Percentiles rank a stretch among this genome's conserved stretches.
Evolutionary conservation across 2,888 invertebrate species (phyloP).

Genomic region (Drosophila putrida): DNA sequence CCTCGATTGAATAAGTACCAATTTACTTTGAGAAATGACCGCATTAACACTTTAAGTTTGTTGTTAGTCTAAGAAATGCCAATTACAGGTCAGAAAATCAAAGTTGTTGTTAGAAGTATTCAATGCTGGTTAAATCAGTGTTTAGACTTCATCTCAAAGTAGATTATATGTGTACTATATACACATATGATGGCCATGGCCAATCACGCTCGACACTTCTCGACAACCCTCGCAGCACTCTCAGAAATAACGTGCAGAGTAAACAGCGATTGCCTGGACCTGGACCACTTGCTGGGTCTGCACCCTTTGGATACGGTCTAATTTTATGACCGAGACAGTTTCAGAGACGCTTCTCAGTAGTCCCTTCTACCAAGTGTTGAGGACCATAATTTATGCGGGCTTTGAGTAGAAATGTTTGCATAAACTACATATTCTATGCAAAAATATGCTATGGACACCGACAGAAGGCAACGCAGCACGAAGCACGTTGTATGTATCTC

Average conservation of each 20-base stretch:
- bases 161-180: slow-evolving; percentile 6
- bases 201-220: slow-evolving; percentile 15
- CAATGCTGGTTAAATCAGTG: slow-evolving; percentile 6
- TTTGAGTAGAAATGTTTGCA: slow-evolving; percentile 76
- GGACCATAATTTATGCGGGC: slow-evolving; percentile 73
- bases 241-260: slow-evolving; percentile 71
- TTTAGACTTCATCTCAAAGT: slow-evolving; percentile 6
- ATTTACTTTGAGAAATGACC: not conserved
- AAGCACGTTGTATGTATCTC: slow-evolving; percentile 13
- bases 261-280: slow-evolving; percentile 55
- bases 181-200: slow-evolving; percentile 1
- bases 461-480: slow-evolving; percentile 21
- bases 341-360: slow-evolving; percentile 22
- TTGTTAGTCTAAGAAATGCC: not conserved
- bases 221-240: slow-evolving; percentile 11
- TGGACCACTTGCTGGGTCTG: slow-evolving; percentile 51
- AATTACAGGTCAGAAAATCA: not conserved
- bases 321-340: slow-evolving; percentile 57
- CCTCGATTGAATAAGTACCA: too few relatives aligned
- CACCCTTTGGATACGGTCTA: slow-evolving; percentile 67
- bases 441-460: slow-evolving; percentile 70
- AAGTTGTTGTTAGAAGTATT: not conserved
- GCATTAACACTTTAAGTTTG: not conserved
- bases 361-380: slow-evolving; percentile 54
- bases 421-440: slow-evolving; percentile 75